Base-by-base conservation (phyloP, 2,888 invertebrate genomes). In the Drosophila fungiperda region DNA sequence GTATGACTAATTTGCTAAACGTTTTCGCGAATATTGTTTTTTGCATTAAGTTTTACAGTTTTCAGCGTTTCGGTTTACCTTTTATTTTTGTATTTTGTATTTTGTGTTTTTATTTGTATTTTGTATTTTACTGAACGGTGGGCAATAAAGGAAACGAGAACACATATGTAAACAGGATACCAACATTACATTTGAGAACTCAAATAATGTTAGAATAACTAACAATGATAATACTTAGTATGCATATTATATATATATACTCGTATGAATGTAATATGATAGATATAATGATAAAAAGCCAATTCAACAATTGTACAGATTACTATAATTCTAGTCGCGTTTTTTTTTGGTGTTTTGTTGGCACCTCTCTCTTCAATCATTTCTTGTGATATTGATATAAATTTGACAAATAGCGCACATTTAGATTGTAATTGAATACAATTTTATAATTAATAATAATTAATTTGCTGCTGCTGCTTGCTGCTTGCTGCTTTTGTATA, bases 351-450 rank as follows among this genome's bases (percentile, higher is more conserved):
- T 36, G 32, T 42, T 55, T 26, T 50, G 48, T 45, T 63, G 48
- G 61, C 54, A 40, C 55, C 38, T 48, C 48, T 20, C 45, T 15
- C 8, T 45, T 23, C 33, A 57, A 57, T 36, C 7, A 12, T 36
- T 29, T 63, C 36, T 26, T 58, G 64, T 70, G 33, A 68, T 73
- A 70, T 83, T 71, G 72, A 78, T 86, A 79, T 68, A 81, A 81
- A 79, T 81, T 83, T 78, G 78, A 79, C 83, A 81, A 83, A 72
- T 74, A 72, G 78, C 68, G 80, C 82, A 73, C 69, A 76, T 78
- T 65, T 29, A 74, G 68, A 78, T 73, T 78, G 74, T 70, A 73
- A 60, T 59, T 53, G 33, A 69, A 74, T 78, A 77, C 73, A 74
- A 70, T 68, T 40, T 45, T 68, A 62, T 48, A 60, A 48, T 68